Evolutionary conservation across 2,888 invertebrate genomes (phyloP), one percentile per base, ranked within the genome.

Genomic region (Aspidiotus rigidus): DNA sequence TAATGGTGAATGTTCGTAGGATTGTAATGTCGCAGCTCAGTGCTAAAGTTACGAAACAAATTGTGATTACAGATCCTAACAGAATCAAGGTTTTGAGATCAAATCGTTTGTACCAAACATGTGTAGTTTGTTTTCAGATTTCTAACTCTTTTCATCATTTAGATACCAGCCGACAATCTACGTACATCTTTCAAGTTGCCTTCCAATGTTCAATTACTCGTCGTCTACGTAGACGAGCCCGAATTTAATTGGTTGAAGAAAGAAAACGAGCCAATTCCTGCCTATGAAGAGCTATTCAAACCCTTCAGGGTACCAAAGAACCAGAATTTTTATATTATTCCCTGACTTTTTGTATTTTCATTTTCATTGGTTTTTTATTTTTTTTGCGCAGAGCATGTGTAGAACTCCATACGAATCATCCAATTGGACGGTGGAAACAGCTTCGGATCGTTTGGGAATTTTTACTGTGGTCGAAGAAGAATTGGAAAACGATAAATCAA

Each of bases 31-130:
- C 91, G 0, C 91, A 92, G 76, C 78, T 92, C 7, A 85, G 85
- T 54, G 83, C 86, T 7, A 84, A 84, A 72, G 79, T 90, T 70
- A 90, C 90, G 0, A 91, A 91, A 73, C 85, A 86, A 76, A 80
- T 93, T 8, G 86, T 90, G 13, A 83, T 91, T 70, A 88, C 90
- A 42, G 90, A 92, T 80, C 91, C 91, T 0, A 88, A 88, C 76
- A 83, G 89, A 74, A 87, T 92, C 77, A 90, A 89, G 80, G 81
- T 81, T 28, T 28, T 28, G 28, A 28, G 28, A 28, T 28, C 28
- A 28, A 28, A 28, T 28, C 28, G 28, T 28, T 28, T 28, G 28
- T 5, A 28, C 5, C 28, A 28, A 28, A 28, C 28, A 28, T 28
- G 10, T 55, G 8, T 55, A 55, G n/a, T n/a, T 63, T 7, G 39